A percentile compares a stretch with the other conserved stretches of the same genome.
Conservation (phyloP, 2,797 vertebrate species). For the Tapera naevia region DNA sequence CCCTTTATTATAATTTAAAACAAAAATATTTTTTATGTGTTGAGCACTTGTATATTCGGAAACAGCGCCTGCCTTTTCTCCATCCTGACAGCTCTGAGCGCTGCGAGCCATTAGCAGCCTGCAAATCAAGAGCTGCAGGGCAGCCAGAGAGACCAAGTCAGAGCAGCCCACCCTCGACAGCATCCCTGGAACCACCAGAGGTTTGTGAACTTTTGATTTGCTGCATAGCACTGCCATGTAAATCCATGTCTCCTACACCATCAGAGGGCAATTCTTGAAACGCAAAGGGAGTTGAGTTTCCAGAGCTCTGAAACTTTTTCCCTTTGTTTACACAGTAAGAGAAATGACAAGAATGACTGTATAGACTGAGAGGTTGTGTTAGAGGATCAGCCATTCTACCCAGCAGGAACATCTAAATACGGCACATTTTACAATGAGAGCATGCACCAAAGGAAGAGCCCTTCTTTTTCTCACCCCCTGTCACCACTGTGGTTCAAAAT, state of each 20-base stretch:
- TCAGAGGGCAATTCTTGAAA: not conserved
- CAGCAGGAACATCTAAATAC: not conserved
- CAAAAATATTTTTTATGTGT: not conserved
- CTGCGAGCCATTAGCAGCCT: not conserved
- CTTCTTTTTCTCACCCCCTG: not conserved
- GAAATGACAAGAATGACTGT: fast-evolving
- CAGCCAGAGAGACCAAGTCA: not conserved
- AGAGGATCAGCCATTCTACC: not conserved
- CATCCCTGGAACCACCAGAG: not conserved
- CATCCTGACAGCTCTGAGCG: not conserved
- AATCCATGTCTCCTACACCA: not conserved
- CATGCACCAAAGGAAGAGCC: not conserved
- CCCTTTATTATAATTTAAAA: not conserved
- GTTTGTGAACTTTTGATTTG: not conserved
- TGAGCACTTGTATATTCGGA: not conserved
- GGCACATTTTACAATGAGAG: not conserved
- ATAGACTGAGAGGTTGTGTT: not conserved
- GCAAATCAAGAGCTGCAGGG: not conserved
- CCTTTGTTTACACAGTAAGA: not conserved
- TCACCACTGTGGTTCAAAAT: not conserved
- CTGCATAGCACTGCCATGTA: not conserved
- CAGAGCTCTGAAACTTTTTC: not conserved
- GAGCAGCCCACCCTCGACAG: not conserved
- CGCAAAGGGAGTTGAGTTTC: not conserved
- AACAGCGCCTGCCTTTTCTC: not conserved